Conservation (phyloP, 2,797 vertebrate genomes). For the Sparidentex hasta region DNA sequence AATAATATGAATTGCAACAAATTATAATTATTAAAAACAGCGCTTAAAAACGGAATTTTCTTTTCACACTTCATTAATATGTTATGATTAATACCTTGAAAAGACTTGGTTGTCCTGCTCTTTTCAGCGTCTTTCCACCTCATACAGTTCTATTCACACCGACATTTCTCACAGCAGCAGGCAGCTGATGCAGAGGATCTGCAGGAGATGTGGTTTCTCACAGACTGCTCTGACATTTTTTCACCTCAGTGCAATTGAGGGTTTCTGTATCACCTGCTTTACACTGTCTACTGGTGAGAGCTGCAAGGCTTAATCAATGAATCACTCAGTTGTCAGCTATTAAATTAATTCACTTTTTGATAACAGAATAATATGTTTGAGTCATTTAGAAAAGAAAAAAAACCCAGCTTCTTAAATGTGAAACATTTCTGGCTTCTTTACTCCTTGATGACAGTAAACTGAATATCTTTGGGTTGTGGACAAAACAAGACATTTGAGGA, state of each 20-base stretch:
- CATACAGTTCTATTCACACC: background rate
- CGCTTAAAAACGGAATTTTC: background rate
- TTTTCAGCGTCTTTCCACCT: background rate
- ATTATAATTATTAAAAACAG: background rate
- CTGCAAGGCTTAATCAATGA: background rate
- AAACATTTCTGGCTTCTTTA: too few species aligned
- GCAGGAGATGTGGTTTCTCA: constrained; percentile 17
- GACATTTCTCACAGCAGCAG: constrained; percentile 5
- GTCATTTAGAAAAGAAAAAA: too few species aligned
- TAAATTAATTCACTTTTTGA: too few species aligned
- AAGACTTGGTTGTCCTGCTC: background rate
- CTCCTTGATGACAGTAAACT: too few species aligned
- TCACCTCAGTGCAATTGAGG: constrained; percentile 3
- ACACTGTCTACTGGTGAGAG: constrained; percentile 9
- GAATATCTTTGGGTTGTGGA: too few species aligned
- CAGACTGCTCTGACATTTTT: constrained; percentile 4
- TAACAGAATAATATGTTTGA: too few species aligned
- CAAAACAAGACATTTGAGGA: too few species aligned
- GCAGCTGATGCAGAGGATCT: constrained; percentile 9
- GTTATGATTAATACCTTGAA: background rate
- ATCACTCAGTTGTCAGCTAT: too few species aligned
- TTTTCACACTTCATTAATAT: background rate
- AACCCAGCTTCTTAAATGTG: too few species aligned
- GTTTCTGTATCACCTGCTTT: constrained; percentile 10
- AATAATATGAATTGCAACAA: background rate